Percentiles rank a stretch among this genome's conserved stretches.
Conservation (phyloP, 1,140 invertebrate species). For the Bombus haemorrhoidalis region DNA sequence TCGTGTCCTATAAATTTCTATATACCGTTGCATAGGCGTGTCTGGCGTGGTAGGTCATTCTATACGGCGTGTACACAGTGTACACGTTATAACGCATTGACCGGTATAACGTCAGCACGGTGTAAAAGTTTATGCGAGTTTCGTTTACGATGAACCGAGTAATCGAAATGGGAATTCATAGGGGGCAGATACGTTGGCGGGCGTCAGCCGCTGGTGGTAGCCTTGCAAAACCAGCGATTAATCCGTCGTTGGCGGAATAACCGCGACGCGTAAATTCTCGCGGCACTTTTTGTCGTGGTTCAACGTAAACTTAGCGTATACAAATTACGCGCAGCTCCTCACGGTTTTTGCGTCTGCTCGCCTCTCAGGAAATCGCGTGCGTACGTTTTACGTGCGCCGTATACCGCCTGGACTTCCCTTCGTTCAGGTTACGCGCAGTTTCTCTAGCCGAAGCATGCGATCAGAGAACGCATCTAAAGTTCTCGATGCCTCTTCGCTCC, state of each 20-base stretch:
- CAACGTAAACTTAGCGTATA: constrained; percentile 11
- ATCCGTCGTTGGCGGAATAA: not conserved
- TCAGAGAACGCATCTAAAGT: constrained; percentile 1
- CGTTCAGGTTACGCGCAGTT: constrained; percentile 23
- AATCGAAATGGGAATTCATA: not conserved
- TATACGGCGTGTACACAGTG: not conserved
- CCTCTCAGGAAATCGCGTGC: constrained; percentile 33
- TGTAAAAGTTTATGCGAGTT: not conserved
- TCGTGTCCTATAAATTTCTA: not conserved
- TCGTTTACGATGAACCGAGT: not conserved
- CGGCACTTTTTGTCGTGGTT: constrained; percentile 5
- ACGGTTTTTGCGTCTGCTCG: constrained; percentile 6
- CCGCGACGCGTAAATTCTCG: constrained; percentile 15
- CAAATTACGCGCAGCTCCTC: constrained; percentile 12
- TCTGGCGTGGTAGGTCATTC: not conserved
- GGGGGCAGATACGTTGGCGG: not conserved
- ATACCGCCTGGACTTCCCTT: constrained; percentile 5
- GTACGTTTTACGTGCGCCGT: constrained; percentile 24
- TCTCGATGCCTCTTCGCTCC: not conserved
- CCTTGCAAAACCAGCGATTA: constrained; percentile 12
- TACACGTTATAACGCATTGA: not conserved
- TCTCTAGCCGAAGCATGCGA: constrained; percentile 17
- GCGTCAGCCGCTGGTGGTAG: not conserved
- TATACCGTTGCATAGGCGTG: not conserved
- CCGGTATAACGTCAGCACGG: not conserved